phyloP scores from a whole-genome alignment of 2,888 invertebrate species.

The Gortyna flavago region DNA sequence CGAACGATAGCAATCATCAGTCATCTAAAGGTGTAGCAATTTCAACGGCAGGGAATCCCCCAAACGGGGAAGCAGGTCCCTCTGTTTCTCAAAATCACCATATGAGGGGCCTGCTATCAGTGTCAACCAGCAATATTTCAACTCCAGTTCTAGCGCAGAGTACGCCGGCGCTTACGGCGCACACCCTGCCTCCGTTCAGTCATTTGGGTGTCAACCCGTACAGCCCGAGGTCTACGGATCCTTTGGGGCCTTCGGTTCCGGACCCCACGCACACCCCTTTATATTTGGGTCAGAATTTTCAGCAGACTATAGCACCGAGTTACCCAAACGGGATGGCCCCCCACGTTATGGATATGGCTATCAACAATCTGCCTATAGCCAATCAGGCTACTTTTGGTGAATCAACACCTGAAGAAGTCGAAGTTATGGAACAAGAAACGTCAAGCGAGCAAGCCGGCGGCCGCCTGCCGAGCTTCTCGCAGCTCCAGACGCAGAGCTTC shows the following conservation, averaged over 20 bases:
- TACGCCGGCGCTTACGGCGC: conserved; percentile 89
- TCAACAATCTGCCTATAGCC: conserved; percentile 92
- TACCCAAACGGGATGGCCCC: conserved; percentile 96
- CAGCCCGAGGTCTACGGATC: conserved; percentile 90
- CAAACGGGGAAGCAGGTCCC: conserved; percentile 99
- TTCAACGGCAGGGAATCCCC: conserved; percentile 94
- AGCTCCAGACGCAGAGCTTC: conserved; percentile 90
- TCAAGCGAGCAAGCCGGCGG: conserved; percentile 81
- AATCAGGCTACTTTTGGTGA: conserved; percentile 96
- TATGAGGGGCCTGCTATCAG: conserved; percentile 97
- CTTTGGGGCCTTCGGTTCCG: conserved; percentile 90
- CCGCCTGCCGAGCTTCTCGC: conserved; percentile 92
- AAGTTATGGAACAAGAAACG: conserved; percentile 87
- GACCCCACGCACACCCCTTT: conserved; percentile 91
- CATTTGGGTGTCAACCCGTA: conserved; percentile 91
- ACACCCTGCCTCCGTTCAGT: conserved; percentile 90
- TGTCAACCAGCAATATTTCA: conserved; percentile 93
- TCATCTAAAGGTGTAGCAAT: conserved; percentile 83
- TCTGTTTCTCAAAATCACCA: conserved; percentile 95
- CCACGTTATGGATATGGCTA: conserved; percentile 95
- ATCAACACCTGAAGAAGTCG: conserved; percentile 86
- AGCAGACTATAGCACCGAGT: conserved; percentile 91
- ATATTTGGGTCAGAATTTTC: conserved; percentile 91
- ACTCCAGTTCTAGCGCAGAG: conserved; percentile 89
- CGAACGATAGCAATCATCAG: conserved; percentile 85